These are phyloP conservation scores for Drosophila pseudoananassae DNA, from an alignment of 1,140 invertebrate species.

Conservation along the genomic window DNA sequence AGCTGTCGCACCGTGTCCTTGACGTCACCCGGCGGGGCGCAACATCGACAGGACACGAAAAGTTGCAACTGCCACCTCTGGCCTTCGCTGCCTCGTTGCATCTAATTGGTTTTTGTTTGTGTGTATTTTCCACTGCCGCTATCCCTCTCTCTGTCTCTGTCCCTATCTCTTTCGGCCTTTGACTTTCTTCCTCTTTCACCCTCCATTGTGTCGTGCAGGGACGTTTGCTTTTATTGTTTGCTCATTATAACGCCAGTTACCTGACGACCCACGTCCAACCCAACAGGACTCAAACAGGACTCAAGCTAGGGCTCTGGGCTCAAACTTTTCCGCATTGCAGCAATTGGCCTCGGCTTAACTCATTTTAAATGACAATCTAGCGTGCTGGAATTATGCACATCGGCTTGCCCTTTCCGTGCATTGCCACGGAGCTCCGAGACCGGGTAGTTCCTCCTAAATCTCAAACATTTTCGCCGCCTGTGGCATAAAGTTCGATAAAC, in stretches of 20 bases:
- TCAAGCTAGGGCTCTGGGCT: slow-evolving; percentile 14
- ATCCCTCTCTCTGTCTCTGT: slow-evolving; percentile 1
- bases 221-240: slow-evolving; percentile 81
- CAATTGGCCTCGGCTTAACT: slow-evolving; percentile 73
- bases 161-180: not conserved
- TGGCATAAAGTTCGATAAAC: slow-evolving; percentile 68
- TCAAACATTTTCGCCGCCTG: slow-evolving; percentile 2
- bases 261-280: slow-evolving; percentile 31
- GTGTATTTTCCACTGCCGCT: slow-evolving; percentile 17
- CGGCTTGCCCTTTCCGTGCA: not conserved
- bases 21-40: slow-evolving; percentile 51
- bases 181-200: slow-evolving; percentile 16
- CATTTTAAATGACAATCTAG: slow-evolving; percentile 83
- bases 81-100: slow-evolving; percentile 45
- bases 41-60: slow-evolving; percentile 76
- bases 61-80: slow-evolving; percentile 55
- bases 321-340: slow-evolving; percentile 68
- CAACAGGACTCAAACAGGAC: slow-evolving; percentile 16
- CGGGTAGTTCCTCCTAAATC: not conserved
- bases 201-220: slow-evolving; percentile 69
- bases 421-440: slow-evolving; percentile 17
- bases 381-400: slow-evolving; percentile 78
- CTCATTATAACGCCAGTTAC: slow-evolving; percentile 73
- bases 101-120: slow-evolving; percentile 74
- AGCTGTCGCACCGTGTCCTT: slow-evolving; percentile 2